Evolutionary conservation across 2,113 vertebrate species (phyloP), one percentile per base, ranked within the genome.

Genomic region (Paedocypris sp.): DNA sequence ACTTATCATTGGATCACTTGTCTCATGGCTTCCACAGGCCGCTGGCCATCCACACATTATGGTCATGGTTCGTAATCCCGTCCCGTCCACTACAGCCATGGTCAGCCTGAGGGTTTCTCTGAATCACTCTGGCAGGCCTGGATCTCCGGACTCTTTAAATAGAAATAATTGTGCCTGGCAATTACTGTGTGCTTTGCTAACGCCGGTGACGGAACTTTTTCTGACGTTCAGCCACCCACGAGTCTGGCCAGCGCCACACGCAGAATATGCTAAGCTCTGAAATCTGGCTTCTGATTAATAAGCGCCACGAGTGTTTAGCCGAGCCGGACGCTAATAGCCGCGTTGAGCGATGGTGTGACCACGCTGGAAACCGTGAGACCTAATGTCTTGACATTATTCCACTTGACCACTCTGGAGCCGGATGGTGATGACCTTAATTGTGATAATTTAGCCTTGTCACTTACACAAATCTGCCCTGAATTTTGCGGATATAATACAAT

Each of bases 351-450:
- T 39, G 58, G 56, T 67, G 54, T 51, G 41, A 58, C 58, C 31
- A 62, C 29, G 36, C 50, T 66, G 45, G 32, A 66, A 62, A 53
- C 35, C 26, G 20, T 36, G 64, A 15, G 51, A 60, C 31, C 48
- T 54, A 54, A 60, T 65, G 49, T 23, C 39, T 31, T 79, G 78
- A 82, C 62, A 75, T 82, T 73, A 82, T 81, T 53, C 11, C 71
- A 73, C 71, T 64, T 80, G 78, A 83, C 75, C 73, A 69, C 67
- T 19, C 26, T 56, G 23, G 25, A 71, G 60, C 45, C 54, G 66
- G 66, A 80, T 20, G 31, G 51, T 60, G 42, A 68, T 85, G 82
- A 83, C 78, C 77, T 75, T 80, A 82, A 82, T 82, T 80, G 79
- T 52, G 63, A 64, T 81, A 78, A 80, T 82, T 81, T 71, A 67